Base-by-base conservation (phyloP, 1,140 invertebrate genomes). In the Drosophila ironensis region DNA sequence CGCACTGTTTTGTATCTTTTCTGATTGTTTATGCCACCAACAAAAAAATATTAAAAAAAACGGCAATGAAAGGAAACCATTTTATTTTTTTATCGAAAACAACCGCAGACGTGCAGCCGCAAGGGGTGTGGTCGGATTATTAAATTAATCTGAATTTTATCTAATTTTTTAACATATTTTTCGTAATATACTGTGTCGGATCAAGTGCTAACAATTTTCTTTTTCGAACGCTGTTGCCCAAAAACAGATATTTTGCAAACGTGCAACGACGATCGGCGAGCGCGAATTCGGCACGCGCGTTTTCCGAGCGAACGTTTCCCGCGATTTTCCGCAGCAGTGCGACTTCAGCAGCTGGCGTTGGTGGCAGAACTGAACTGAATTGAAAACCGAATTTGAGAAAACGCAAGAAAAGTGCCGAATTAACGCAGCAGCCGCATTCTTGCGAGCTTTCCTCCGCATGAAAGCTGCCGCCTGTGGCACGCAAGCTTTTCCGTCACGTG, bases 331-430 rank as follows among this genome's bases (percentile, higher is more conserved):
- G 14, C 47, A 17, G 56, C 70, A 35, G 19, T 69, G 63, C 75
- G 75, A 78, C 78, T 84, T 71, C 40, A 84, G 74, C 80, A 51
- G 73, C 75, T 77, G 80, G 73, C 78, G 78, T 84, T 84, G 46
- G 47, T 45, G 68, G 80, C 78, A 70, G 57, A 84, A 82, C 78
- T 82, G 78, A 84, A n/a, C n/a, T n/a, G n/a, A n/a, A n/a, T n/a
- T n/a, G n/a, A 41, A 30, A 30, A 8, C 8, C 28, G 33, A 47
- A 24, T 33, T 22, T 45, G 35, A 56, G 25, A 33, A 25, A 46
- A 72, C 64, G 51, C 68, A 73, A 22, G 6, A 42, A 42, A 14
- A 24, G 9, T 42, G 40, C 14, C 40, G 60, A 57, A 46, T 44
- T 78, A 63, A 54, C 75, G 52, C 75, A 78, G 75, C 75, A 80